Evolutionary conservation across 30 jellyfish, hydroid and myxozoan genomes (phyloP).

Genomic region (Clytia hemisphaerica): DNA sequence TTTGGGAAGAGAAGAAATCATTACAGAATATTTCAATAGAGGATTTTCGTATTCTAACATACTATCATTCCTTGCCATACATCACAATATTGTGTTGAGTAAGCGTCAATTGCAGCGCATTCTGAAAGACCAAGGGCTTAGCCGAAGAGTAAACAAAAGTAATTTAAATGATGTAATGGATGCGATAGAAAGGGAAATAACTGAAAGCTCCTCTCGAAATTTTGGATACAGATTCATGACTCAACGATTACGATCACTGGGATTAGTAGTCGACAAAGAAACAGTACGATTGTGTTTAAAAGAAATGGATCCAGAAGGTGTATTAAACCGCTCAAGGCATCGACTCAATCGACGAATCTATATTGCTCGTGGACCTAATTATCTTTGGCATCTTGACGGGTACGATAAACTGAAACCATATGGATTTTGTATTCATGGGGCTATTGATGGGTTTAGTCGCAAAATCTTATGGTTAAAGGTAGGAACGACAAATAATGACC

Average conservation of each 20-base stretch:
- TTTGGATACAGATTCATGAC: conserved; percentile 24
- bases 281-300: conserved; percentile 5
- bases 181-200: not conserved
- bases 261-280: conserved; percentile 9
- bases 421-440: conserved; percentile 48
- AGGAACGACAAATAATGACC: conserved; percentile 31
- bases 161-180: not conserved
- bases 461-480: conserved; percentile 45
- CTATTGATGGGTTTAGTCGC: conserved; percentile 49
- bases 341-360: conserved; percentile 29
- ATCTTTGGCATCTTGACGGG: conserved; percentile 47
- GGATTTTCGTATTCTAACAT: too few relatives aligned
- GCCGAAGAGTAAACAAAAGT: not conserved
- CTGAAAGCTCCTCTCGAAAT: not conserved
- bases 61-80: too few relatives aligned
- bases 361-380: conserved; percentile 32
- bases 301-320: conserved; percentile 51
- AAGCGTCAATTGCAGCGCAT: conserved; percentile 19
- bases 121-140: not conserved
- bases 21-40: too few relatives aligned
- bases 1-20: too few relatives aligned
- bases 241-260: not conserved
- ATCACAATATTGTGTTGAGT: conserved; percentile 16
- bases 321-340: conserved; percentile 27
- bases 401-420: conserved; percentile 43